These are phyloP conservation scores for Malacoctenus gilli DNA, from an alignment of 2,797 vertebrate genomes.

Conservation along the genomic window DNA sequence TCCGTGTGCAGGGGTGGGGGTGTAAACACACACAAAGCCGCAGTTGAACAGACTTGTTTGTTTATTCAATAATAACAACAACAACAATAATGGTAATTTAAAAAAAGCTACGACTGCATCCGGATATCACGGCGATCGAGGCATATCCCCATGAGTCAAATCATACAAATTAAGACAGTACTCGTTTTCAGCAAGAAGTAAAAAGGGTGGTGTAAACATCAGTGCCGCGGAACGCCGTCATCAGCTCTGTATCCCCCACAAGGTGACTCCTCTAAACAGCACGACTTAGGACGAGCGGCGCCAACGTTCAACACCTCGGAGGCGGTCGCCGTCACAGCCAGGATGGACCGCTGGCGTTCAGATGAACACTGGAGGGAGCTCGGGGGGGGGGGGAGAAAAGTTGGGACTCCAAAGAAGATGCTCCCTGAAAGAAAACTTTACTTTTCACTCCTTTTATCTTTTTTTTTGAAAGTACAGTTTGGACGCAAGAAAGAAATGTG, in stretches of 20 bases:
- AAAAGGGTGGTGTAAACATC: slow-evolving; percentile 57
- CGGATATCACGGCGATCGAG: slow-evolving; percentile 41
- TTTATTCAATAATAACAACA: slow-evolving; percentile 51
- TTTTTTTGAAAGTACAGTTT: too few relatives aligned
- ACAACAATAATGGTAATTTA: too few relatives aligned
- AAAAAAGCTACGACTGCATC: slow-evolving; percentile 27
- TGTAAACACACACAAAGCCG: slow-evolving; percentile 26
- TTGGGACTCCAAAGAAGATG: too few relatives aligned
- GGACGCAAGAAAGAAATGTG: slow-evolving; percentile 12
- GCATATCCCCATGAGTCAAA: slow-evolving; percentile 54
- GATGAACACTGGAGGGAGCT: too few relatives aligned
- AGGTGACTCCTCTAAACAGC: slow-evolving; percentile 42
- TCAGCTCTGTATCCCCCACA: slow-evolving; percentile 55
- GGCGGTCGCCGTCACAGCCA: too few relatives aligned
- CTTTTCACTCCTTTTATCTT: too few relatives aligned
- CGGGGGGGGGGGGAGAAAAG: too few relatives aligned
- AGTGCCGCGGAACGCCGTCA: slow-evolving; percentile 32
- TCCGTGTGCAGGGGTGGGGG: too few relatives aligned
- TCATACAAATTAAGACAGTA: slow-evolving; percentile 48
- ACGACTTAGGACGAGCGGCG: slow-evolving; percentile 35
- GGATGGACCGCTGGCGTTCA: too few relatives aligned
- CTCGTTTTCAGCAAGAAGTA: slow-evolving; percentile 43
- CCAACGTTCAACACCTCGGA: slow-evolving; percentile 37
- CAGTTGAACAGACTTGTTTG: slow-evolving; percentile 53
- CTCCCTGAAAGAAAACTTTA: too few relatives aligned